Conservation (phyloP, 1,140 invertebrate species). For the Leptestheria dahalacensis region DNA sequence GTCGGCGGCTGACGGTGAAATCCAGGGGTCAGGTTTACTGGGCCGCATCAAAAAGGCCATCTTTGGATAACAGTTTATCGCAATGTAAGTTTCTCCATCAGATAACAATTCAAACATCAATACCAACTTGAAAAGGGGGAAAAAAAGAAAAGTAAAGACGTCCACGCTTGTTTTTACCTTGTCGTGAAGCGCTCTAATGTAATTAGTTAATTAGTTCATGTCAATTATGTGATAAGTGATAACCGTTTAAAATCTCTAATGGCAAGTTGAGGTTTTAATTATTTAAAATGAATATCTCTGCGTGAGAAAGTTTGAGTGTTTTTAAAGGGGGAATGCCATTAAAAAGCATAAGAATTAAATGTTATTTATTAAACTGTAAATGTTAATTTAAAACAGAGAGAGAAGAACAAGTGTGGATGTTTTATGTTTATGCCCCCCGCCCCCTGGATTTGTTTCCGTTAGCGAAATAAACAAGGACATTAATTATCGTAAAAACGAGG, state of each 20-base stretch:
- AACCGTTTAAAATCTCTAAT: background rate
- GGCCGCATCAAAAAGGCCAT: conserved; percentile 45
- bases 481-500: too few species aligned
- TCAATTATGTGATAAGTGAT: too few species aligned
- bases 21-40: conserved; percentile 33
- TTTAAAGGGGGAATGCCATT: background rate
- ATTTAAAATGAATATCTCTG: background rate
- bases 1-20: conserved; percentile 32
- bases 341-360: background rate
- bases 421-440: too few species aligned
- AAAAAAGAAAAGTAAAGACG: background rate
- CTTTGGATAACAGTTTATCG: conserved; percentile 36
- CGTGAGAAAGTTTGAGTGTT: background rate
- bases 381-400: background rate
- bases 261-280: background rate
- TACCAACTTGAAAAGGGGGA: background rate
- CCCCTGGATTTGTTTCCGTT: too few species aligned
- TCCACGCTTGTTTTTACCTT: background rate
- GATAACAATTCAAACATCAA: background rate
- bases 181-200: background rate
- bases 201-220: too few species aligned
- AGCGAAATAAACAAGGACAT: too few species aligned
- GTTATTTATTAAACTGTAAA: background rate
- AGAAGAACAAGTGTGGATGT: too few species aligned
- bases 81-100: background rate